Conservation (phyloP, 1,140 invertebrate species). For the Lepidotrigona ventralis region DNA sequence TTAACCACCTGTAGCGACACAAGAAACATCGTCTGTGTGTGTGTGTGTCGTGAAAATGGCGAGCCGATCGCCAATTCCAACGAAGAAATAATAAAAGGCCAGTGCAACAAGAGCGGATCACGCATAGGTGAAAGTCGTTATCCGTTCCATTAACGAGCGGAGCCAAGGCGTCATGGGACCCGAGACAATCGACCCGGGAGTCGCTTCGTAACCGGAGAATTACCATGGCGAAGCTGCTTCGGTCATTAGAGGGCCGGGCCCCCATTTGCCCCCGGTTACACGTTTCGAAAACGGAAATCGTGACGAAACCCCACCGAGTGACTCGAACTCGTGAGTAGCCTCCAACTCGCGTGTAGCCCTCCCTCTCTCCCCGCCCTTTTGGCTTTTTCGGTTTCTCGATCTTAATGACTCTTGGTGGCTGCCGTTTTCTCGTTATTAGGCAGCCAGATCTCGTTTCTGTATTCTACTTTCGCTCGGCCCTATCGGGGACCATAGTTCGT, state of each 20-base stretch:
- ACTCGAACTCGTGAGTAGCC: neutral
- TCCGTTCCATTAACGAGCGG: slow-evolving; percentile 39
- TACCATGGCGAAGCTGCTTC: slow-evolving; percentile 31
- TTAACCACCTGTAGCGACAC: slow-evolving; percentile 38
- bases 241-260: slow-evolving; percentile 38
- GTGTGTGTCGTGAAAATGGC: neutral
- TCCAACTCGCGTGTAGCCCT: neutral
- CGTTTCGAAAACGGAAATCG: slow-evolving; percentile 49
- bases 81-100: neutral
- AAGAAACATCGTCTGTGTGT: neutral
- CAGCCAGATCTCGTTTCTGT: neutral
- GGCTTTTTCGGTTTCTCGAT: neutral
- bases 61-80: neutral
- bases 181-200: neutral
- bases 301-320: slow-evolving; percentile 25
- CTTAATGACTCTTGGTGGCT: neutral
- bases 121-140: slow-evolving; percentile 50
- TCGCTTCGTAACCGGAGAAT: slow-evolving; percentile 21
- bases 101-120: slow-evolving; percentile 2
- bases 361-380: too few relatives aligned
- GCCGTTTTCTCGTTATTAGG: neutral
- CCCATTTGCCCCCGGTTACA: slow-evolving; percentile 32
- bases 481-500: neutral
- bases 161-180: slow-evolving; percentile 27
- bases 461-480: neutral